phyloP scores from a whole-genome alignment of 1,140 invertebrate genomes.

The Drosophila teissieri region DNA sequence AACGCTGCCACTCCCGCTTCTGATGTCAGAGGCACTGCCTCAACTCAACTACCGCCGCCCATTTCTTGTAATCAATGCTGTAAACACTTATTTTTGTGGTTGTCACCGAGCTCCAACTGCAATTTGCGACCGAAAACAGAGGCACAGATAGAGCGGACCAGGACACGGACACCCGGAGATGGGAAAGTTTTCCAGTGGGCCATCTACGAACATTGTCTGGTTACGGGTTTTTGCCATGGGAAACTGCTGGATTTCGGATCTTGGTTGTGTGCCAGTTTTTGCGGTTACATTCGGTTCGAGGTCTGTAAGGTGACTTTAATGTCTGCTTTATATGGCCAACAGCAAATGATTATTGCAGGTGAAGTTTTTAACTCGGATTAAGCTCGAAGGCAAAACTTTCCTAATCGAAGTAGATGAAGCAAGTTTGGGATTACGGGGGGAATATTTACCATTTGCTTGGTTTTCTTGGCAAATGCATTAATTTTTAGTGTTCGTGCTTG shows the following conservation, averaged over 20 bases:
- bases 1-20: slow-evolving; percentile 24
- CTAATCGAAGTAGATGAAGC: slow-evolving; percentile 37
- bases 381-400: slow-evolving; percentile 40
- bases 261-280: slow-evolving; percentile 38
- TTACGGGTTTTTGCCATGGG: slow-evolving; percentile 36
- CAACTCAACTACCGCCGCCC: slow-evolving; percentile 33
- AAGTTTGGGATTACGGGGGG: slow-evolving; percentile 24
- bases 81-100: slow-evolving; percentile 83
- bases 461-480: neutral
- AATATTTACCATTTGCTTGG: neutral
- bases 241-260: slow-evolving; percentile 14
- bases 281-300: slow-evolving; percentile 30
- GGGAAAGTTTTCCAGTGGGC: slow-evolving; percentile 23
- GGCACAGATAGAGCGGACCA: slow-evolving; percentile 9
- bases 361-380: slow-evolving; percentile 38
- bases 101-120: slow-evolving; percentile 50
- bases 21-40: slow-evolving; percentile 23
- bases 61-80: slow-evolving; percentile 80
- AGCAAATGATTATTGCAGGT: slow-evolving; percentile 61
- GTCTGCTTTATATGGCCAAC: slow-evolving; percentile 56
- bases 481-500: neutral
- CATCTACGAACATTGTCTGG: slow-evolving; percentile 39
- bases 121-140: slow-evolving; percentile 41
- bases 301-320: slow-evolving; percentile 42
- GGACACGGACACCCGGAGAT: slow-evolving; percentile 8